Evolutionary conservation across 1,140 invertebrate species (phyloP).

Genomic region (Bombus ignitus): DNA sequence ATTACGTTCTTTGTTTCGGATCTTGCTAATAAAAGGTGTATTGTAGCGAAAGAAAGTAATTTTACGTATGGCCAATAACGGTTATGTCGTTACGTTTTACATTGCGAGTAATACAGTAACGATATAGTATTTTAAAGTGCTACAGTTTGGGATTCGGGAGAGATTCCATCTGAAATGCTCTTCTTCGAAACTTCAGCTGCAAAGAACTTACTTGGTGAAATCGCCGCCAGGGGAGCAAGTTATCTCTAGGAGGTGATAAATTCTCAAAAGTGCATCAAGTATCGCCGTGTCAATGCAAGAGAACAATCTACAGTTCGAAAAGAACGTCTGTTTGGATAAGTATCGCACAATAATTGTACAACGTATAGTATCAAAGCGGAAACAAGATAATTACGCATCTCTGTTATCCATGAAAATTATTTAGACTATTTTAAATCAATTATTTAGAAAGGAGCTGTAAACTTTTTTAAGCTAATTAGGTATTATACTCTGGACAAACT

Average conservation of each 20-base stretch:
- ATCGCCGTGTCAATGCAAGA: neutral
- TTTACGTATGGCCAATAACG: neutral
- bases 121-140: neutral
- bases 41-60: neutral
- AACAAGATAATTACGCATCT: neutral
- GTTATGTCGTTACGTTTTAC: neutral
- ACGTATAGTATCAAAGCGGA: neutral
- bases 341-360: neutral
- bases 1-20: neutral
- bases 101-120: neutral
- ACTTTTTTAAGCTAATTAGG: neutral
- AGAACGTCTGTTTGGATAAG: neutral
- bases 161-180: too few relatives aligned
- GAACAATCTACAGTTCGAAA: neutral
- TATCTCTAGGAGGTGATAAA: neutral
- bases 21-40: neutral
- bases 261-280: neutral
- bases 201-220: neutral
- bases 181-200: neutral
- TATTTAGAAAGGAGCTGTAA: neutral
- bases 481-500: neutral
- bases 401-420: too few relatives aligned
- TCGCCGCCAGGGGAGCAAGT: constrained; percentile 3
- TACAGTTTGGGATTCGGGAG: neutral
- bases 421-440: neutral